Conservation (phyloP, 53 echinoderm and acorn worm species). For the Holothuria leucospilota region DNA sequence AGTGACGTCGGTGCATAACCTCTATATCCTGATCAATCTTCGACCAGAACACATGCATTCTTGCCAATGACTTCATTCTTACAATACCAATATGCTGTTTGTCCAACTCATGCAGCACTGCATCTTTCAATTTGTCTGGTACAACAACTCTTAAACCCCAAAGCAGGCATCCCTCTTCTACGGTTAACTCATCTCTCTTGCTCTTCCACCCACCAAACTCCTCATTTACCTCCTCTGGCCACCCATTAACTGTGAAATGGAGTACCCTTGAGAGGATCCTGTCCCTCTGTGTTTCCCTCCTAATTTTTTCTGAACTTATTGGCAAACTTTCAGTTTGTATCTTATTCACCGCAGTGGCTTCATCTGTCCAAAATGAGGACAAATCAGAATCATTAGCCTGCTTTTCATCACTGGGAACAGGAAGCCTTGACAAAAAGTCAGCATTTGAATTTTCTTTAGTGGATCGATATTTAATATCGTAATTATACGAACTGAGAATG, state of each 20-base stretch:
- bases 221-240: background rate
- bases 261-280: slow-evolving; percentile 15
- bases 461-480: slow-evolving; percentile 33
- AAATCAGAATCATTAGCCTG: slow-evolving; percentile 7
- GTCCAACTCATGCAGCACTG: no score
- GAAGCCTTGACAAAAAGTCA: no score
- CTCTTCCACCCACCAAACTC: background rate
- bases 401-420: no score
- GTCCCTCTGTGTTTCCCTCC: background rate
- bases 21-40: slow-evolving; percentile 36
- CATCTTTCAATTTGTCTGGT: background rate
- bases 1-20: no score
- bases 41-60: slow-evolving; percentile 38
- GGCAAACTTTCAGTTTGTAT: background rate
- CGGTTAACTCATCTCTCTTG: slow-evolving; percentile 15
- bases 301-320: background rate
- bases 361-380: slow-evolving; percentile 38
- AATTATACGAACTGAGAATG: background rate
- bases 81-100: background rate
- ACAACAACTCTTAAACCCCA: slow-evolving; percentile 1
- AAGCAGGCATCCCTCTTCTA: slow-evolving; percentile 27
- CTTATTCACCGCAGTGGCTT: slow-evolving; percentile 8
- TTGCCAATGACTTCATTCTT: background rate
- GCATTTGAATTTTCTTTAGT: slow-evolving; percentile 30
- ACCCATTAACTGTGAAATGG: no score